Base-by-base conservation (phyloP, 2,113 vertebrate species). In the Willisornis vidua region DNA sequence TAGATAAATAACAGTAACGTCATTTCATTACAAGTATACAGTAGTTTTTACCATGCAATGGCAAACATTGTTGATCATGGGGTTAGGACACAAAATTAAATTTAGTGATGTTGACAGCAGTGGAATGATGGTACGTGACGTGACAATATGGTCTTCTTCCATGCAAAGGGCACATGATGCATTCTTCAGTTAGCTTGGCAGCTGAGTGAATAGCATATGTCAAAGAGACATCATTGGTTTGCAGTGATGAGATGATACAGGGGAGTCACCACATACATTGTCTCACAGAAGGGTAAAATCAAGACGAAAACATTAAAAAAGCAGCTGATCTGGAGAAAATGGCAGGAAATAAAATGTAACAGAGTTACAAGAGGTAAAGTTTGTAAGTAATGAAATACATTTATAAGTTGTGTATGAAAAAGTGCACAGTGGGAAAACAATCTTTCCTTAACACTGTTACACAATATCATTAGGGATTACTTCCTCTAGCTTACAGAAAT, bases 401-500 rank as follows among this genome's bases (percentile, higher is more conserved):
- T 52, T 67, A 22, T 77, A 93, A 87, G 18, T 49, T 83, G 71
- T 15, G 12, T 39, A 77, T 66, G 28, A 72, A 90, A 82, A 89
- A 66, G 28, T n/a, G 14, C 1, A 0, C 20, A 49, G 28, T 46
- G 80, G 71, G 67, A 93, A 93, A 94, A 83, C 59, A 89, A 74
- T 87, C 71, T 85, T 86, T 92, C 75, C 55, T 74, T 86, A 80
- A 83, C 2, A 17, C 39, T 88, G 61, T 61, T 96, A 76, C 48
- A 66, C 52, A 91, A 37, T 90, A 91, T 89, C 94, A 92, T 74
- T 80, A 74, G 87, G 84, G 84, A 96, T 94, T 94, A 87, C 72
- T 97, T 96, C 81, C 91, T 95, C 87, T 95, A 89, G 39, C 79
- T 95, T 96, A 87, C 89, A 96, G 91, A 75, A 96, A 96, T 96